These are phyloP conservation scores for Cyphomyrmex costatus DNA, from an alignment of 1,140 invertebrate genomes.

Conservation along the genomic window DNA sequence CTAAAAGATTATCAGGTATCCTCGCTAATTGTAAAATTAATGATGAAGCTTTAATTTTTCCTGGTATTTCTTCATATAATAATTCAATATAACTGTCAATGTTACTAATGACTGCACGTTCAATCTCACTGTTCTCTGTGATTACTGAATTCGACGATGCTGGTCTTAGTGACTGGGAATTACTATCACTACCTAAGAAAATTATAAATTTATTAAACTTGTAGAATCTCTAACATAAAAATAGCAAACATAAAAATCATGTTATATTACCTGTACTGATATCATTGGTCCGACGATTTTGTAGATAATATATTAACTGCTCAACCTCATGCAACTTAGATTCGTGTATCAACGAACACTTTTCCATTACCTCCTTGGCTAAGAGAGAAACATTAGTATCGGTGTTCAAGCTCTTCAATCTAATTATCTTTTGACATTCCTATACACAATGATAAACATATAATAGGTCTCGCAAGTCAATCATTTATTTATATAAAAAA, in stretches of 20 bases:
- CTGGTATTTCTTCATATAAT: constrained; percentile 97
- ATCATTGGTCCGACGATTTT: constrained; percentile 91
- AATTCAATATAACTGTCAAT: constrained; percentile 98
- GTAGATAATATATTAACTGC: constrained; percentile 96
- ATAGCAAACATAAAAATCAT: constrained; percentile 5
- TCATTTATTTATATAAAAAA: neutral
- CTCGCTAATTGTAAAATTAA: constrained; percentile 96
- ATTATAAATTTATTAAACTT: constrained; percentile 21
- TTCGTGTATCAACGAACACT: constrained; percentile 95
- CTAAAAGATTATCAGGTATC: constrained; percentile 97
- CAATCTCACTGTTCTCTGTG: constrained; percentile 80
- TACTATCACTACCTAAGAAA: constrained; percentile 76
- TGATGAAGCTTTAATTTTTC: constrained; percentile 97
- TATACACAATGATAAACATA: neutral
- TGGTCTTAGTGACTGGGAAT: constrained; percentile 79
- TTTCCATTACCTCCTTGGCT: constrained; percentile 95
- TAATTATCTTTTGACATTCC: constrained; percentile 93
- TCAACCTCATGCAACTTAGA: constrained; percentile 95
- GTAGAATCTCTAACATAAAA: neutral
- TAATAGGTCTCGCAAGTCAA: neutral
- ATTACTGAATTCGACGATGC: constrained; percentile 82
- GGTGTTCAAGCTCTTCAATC: constrained; percentile 93
- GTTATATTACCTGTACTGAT: constrained; percentile 68
- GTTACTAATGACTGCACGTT: constrained; percentile 92
- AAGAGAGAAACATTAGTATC: constrained; percentile 93